A percentile compares a stretch with the other conserved stretches of the same genome.
Conservation (phyloP, 1,140 invertebrate species). For the Venustaconcha ellipsiformis region DNA sequence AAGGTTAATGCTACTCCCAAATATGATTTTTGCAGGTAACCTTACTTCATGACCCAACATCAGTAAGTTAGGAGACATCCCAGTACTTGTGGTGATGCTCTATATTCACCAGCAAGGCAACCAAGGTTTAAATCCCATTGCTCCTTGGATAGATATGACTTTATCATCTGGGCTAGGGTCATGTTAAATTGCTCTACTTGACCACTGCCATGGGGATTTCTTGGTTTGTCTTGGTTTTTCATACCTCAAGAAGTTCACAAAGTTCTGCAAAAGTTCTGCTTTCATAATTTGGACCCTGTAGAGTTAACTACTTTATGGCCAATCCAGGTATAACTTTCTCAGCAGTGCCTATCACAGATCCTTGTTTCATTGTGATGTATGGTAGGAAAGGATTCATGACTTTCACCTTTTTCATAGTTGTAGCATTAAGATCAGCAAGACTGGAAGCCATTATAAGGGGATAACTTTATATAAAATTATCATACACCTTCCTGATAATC, state of each 20-base stretch:
- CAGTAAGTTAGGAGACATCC: slow-evolving; percentile 33
- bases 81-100: slow-evolving; percentile 25
- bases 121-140: slow-evolving; percentile 36
- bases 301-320: background rate
- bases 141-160: slow-evolving; percentile 39
- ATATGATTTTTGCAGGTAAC: slow-evolving; percentile 4
- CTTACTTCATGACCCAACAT: slow-evolving; percentile 40
- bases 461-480: too few relatives aligned
- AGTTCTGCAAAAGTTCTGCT: slow-evolving; percentile 30
- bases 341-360: slow-evolving; percentile 32
- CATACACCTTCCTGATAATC: too few relatives aligned
- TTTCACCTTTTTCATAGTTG: background rate
- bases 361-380: background rate
- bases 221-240: slow-evolving; percentile 23
- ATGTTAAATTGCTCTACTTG: slow-evolving; percentile 49
- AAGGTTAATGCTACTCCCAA: background rate
- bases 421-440: too few relatives aligned
- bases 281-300: slow-evolving; percentile 33
- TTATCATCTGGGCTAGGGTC: slow-evolving; percentile 43
- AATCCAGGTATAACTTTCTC: slow-evolving; percentile 32
- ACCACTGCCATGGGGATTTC: slow-evolving; percentile 36
- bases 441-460: too few relatives aligned
- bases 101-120: slow-evolving; percentile 30
- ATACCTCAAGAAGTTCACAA: slow-evolving; percentile 14
- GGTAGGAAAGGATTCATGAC: slow-evolving; percentile 1